Evolutionary conservation across 2,113 vertebrate genomes (phyloP), one percentile per base, ranked within the genome.

Genomic region (Lycaon pictus): DNA sequence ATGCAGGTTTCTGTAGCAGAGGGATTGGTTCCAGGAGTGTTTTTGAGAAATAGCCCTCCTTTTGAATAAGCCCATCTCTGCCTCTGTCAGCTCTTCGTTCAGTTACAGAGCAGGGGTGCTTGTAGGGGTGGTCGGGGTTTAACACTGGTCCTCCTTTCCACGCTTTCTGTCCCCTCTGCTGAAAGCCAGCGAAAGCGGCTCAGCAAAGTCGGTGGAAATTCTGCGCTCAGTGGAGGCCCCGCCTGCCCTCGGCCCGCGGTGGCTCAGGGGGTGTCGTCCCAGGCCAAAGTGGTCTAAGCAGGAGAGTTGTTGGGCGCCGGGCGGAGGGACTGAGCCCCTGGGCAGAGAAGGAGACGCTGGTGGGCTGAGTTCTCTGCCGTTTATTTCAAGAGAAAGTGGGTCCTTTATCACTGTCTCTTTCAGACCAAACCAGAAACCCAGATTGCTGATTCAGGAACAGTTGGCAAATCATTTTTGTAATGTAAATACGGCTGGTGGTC

Each of bases 211-310:
- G 10, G 25, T 29, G 27, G 84, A 55, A 79, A 71, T 3, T 32
- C 72, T 27, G 37, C 23, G 1, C 51, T 32, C 16, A 5, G 16
- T 27, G 16, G 37, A 89, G 76, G 32, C 29, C 48, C 62, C 3
- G 62, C 62, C 62, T 11, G 43, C 12, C 63, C 27, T 37, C 55
- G 13, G 43, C 87, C 65, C 53, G 10, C 17, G 1, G 32, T 15
- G 17, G 22, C 27, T 27, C n/a, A 1, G 11, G 1, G 5, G 37
- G 58, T 4, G 1, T 17, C 13, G 43, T 43, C 22, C 5, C 11
- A 7, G 37, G 67, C 48, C 4, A 10, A 65, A 25, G 51, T 62
- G 82, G 35, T 16, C 37, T 4, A 7, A 60, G 60, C 60, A 2
- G 2, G 32, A 71, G 69, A 15, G 22, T n/a, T 63, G 17, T 15